A percentile compares a stretch with the other conserved stretches of the same genome.
These are phyloP conservation scores for Saxidomus purpurata DNA, from an alignment of 1,140 invertebrate species.

Conservation along the genomic window DNA sequence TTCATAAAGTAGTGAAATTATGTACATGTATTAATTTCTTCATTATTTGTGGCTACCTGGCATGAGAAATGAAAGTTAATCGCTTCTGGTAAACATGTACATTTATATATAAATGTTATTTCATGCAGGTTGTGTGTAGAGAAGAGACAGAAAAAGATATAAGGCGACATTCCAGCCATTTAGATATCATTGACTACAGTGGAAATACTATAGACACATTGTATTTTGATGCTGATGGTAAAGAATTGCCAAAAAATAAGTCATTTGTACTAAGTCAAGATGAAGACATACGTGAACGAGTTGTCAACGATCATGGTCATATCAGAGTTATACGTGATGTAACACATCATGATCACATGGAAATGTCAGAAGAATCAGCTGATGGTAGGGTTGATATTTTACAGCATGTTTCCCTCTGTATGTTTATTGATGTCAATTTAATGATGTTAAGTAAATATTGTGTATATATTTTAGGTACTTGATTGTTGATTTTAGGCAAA, in stretches of 20 bases:
- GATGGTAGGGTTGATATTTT: not conserved
- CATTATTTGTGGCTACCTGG: too few species aligned
- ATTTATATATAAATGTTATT: too few species aligned
- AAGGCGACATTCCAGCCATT: conserved; percentile 44
- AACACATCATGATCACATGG: conserved; percentile 30
- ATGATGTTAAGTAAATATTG: too few species aligned
- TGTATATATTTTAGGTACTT: too few species aligned
- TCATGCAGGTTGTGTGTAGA: conserved; percentile 14
- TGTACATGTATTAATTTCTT: too few species aligned
- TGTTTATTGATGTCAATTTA: too few species aligned
- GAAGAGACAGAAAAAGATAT: conserved; percentile 1
- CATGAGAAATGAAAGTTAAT: too few species aligned
- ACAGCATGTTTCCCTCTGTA: not conserved
- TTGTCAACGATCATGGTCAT: not conserved
- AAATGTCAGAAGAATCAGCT: not conserved
- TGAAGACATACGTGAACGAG: conserved; percentile 11
- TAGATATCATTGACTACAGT: conserved; percentile 52
- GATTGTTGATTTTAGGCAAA: too few species aligned
- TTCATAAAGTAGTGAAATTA: too few species aligned
- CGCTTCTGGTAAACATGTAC: too few species aligned
- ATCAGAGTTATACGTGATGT: conserved; percentile 20
- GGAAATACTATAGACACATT: conserved; percentile 37
- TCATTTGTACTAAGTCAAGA: conserved; percentile 41
- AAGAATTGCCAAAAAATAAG: conserved; percentile 44
- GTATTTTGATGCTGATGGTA: conserved; percentile 49